Conservation (phyloP, 1,140 invertebrate genomes). For the Orchestia grillus region DNA sequence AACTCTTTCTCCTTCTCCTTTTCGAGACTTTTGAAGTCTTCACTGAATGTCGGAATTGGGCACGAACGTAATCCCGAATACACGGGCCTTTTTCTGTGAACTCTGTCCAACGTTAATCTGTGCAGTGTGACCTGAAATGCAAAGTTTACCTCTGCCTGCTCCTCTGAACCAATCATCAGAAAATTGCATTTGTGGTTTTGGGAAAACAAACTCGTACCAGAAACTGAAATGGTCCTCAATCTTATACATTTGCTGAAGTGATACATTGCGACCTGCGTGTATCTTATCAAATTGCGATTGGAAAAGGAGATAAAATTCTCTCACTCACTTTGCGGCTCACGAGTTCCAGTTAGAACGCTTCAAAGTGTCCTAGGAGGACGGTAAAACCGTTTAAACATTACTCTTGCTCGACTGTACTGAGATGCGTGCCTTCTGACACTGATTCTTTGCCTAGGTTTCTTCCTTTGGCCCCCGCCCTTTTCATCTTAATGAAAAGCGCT, state of each 20-base stretch:
- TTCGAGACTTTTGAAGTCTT: too few species aligned
- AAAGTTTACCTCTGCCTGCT: background rate
- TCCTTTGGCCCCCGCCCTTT: background rate
- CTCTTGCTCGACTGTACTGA: background rate
- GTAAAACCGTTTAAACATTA: background rate
- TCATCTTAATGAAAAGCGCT: constrained; percentile 48
- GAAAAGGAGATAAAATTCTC: background rate
- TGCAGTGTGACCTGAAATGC: background rate
- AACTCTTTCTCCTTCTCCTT: too few species aligned
- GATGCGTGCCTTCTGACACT: background rate
- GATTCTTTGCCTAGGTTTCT: constrained; percentile 4
- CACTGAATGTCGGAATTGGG: too few species aligned
- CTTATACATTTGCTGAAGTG: background rate
- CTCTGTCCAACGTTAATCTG: background rate
- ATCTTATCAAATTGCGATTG: background rate
- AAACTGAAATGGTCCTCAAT: background rate
- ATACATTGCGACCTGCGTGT: background rate
- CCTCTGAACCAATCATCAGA: background rate
- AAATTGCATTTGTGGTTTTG: background rate
- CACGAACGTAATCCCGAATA: too few species aligned
- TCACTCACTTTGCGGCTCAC: background rate
- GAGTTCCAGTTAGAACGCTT: background rate
- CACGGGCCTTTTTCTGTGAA: too few species aligned
- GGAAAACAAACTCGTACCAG: background rate
- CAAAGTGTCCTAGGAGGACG: background rate